Percentiles rank a stretch among this genome's conserved stretches.
phyloP scores from a whole-genome alignment of 2,797 vertebrate species.

The Anolis apletophallus region DNA sequence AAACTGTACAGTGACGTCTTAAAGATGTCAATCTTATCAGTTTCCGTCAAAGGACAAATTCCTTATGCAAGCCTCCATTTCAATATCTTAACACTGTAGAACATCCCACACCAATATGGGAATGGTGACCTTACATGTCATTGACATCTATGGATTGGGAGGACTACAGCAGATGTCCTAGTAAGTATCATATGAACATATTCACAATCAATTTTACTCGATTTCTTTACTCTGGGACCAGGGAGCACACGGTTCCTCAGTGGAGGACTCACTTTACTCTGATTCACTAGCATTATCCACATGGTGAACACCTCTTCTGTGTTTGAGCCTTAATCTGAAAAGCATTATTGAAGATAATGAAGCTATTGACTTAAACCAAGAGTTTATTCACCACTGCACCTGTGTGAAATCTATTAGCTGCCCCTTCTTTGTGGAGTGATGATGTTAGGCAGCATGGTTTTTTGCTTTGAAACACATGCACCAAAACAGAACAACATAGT shows the following conservation, averaged over 20 bases:
- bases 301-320: no score
- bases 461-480: neutral
- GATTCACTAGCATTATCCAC: no score
- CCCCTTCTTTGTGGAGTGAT: no score
- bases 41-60: conserved; percentile 5
- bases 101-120: neutral
- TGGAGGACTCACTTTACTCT: neutral
- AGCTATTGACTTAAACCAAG: no score
- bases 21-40: neutral
- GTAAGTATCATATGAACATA: neutral
- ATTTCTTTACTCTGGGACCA: neutral
- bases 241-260: neutral
- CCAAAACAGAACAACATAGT: neutral
- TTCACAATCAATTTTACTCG: neutral
- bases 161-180: neutral
- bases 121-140: neutral
- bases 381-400: no score
- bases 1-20: neutral
- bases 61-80: neutral
- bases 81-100: neutral
- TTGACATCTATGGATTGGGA: neutral
- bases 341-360: no score
- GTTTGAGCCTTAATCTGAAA: no score
- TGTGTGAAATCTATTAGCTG: no score
- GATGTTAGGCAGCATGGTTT: neutral